Base-by-base conservation (phyloP, 2,797 vertebrate species). In the Spinus olivaceus region DNA sequence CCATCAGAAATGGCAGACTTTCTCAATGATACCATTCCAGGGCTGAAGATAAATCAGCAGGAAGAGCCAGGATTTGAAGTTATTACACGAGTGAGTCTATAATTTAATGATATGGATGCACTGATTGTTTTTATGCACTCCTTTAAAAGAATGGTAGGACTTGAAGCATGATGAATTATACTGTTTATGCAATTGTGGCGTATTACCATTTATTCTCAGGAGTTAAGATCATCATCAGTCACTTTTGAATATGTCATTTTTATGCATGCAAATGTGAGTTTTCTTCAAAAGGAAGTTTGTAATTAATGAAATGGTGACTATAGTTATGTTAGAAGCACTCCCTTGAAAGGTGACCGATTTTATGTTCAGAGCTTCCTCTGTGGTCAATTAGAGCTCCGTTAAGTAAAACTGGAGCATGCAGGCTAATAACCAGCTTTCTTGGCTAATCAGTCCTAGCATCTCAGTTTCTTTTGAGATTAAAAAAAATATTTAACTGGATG, bases 31-130 rank as follows among this genome's bases (percentile, higher is more conserved):
- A 97, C 99, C 82, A 99, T 99, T 96, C 98, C 99, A 14, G 99
- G 98, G 6, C 98, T 99, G 92, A 99, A 99, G 97, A 99, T 99
- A 97, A 99, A 99, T 97, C 99, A 99, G 86, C 99, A 99, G 97
- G 99, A 99, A 95, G 99, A 99, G 94, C 99, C 99, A 4, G 99
- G 99, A 85, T 99, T 99, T 90, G 99, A 99, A 98, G 99, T 99
- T 96, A 99, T 99, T 97, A 99, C 99, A 91, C 98, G 98, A 97
- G 99, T 99, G 96, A 99, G 98, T 98, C n/a, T 77, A 33, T 83
- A 85, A 91, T 95, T 89, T 17, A 33, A 20, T 42, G 35, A 21
- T 72, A 60, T 1, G 14, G 35, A 30, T 57, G 28, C 8, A 7
- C n/a, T 53, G n/a, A 35, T 80, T 73, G 18, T 46, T 86, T 83